Evolutionary conservation across 1,140 invertebrate genomes (phyloP), one percentile per base, ranked within the genome.

Genomic region (Drosophila nikananu): DNA sequence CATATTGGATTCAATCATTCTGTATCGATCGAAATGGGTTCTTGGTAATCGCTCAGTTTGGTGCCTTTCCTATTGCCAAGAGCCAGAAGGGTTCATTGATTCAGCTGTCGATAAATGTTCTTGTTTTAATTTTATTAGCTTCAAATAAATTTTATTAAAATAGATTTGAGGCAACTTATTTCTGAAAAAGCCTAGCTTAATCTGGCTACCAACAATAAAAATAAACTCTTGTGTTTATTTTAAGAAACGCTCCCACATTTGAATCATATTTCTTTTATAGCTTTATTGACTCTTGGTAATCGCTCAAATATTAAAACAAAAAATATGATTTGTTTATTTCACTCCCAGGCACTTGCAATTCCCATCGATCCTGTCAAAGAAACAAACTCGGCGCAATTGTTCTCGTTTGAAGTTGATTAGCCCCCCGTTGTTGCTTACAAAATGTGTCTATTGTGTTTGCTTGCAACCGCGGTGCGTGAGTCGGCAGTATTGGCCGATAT

Each of bases 401-500:
- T 86, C 80, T 86, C 70, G 73, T 66, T 87, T 82, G 70, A 73
- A 83, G 81, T 82, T 86, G 83, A 90, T 90, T 90, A 90, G 86
- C 81, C 86, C 86, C 84, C 84, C 75, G 86, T 84, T 81, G 86
- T 71, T 78, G 81, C 86, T 80, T 80, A 90, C 82, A 91, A 89
- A 86, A 81, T 86, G 81, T 68, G 76, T 90, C 79, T 86, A 90
- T 90, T 89, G 86, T 89, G 77, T 55, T 65, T 54, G 68, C 41
- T n/a, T 65, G 70, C 46, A 65, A 73, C 51, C 37, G 17, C 25
- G 46, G 64, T 35, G 67, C 86, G 79, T 90, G 86, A 90, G 82
- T 90, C 77, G 74, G 86, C 86, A 90, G 65, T 86, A 86, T 91
- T 55, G 52, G 30, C 6, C 30, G 32, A 30, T 32, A 8, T 55